Evolutionary conservation across 2,888 invertebrate species (phyloP), one percentile per base, ranked within the genome.

Genomic region (Melieria omissa): DNA sequence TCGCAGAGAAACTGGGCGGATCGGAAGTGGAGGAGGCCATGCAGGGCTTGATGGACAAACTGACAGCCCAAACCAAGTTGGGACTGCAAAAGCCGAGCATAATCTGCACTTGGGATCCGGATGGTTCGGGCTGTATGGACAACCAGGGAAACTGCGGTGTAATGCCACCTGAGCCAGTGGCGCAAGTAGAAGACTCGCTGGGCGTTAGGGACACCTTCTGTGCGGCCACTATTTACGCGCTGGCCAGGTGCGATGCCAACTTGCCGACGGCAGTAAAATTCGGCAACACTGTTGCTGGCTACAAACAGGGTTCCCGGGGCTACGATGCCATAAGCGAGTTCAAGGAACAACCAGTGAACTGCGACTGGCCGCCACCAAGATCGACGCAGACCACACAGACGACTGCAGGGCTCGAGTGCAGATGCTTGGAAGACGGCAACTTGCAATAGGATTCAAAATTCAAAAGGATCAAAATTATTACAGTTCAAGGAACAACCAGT

Each of bases 171-270:
- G 10, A n/a, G 5, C n/a, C 6, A 14, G 14, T 14, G 5, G 76
- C 81, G 0, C 83, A 85, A 67, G 85, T 92, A 1, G 87, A 90
- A 0, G 92, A 92, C 79, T 90, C 91, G 0, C 85, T 92, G 4
- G 92, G 91, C 1, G 92, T 92, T 5, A 92, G 92, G 0, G 92
- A 93, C 78, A 91, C 91, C 1, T 92, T 93, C 79, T 88, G 89
- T 70, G 91, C 90, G 0, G 89, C 89, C 1, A 86, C 89, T 14
- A 88, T 93, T 62, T 88, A 88, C 76, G 88, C 88, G 52, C 81
- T 91, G 16, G 86, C 87, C 49, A 80, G 82, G 62, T 86, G 88
- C 83, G 73, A 76, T 0, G 72, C 77, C 1, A 63, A 82, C 4
- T 77, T 90, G 8, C 80, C 85, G 16, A 81, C 86, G 0, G 88